Conservation (phyloP, 2,113 vertebrate species). For the Protobothrops mucrosquamatus region DNA sequence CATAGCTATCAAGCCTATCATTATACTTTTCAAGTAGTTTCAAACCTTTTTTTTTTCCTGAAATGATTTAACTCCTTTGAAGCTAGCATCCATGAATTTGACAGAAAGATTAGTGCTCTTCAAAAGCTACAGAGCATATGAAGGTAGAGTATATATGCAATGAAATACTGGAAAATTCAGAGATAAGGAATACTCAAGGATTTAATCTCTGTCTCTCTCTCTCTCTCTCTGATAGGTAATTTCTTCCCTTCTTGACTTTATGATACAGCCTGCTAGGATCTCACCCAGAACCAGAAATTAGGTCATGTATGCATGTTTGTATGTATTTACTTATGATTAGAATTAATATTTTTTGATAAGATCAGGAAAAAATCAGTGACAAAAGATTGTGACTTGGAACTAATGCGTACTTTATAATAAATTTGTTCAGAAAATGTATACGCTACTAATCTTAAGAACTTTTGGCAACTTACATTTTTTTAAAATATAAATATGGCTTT, state of each 20-base stretch:
- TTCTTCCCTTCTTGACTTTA: neutral
- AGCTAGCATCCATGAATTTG: conserved; percentile 12
- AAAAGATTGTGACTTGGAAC: neutral
- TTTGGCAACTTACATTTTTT: neutral
- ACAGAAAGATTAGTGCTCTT: conserved; percentile 18
- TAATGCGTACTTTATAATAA: neutral
- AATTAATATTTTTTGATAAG: neutral
- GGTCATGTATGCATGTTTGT: neutral
- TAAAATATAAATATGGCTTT: neutral
- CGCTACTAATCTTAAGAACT: neutral
- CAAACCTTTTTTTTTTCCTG: conserved; percentile 1
- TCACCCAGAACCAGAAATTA: neutral
- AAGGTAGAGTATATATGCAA: neutral
- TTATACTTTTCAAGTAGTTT: conserved; percentile 36
- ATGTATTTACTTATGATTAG: neutral
- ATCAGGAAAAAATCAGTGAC: neutral
- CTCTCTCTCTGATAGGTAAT: neutral
- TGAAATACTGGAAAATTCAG: neutral
- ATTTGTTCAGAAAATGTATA: neutral
- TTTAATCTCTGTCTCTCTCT: neutral
- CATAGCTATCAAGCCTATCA: conserved; percentile 29
- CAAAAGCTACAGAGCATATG: neutral
- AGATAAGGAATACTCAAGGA: neutral
- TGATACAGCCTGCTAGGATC: neutral
- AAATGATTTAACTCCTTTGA: conserved; percentile 23